Evolutionary conservation across 1,140 invertebrate genomes (phyloP), one percentile per base, ranked within the genome.

Genomic region (Bacillus rossius): DNA sequence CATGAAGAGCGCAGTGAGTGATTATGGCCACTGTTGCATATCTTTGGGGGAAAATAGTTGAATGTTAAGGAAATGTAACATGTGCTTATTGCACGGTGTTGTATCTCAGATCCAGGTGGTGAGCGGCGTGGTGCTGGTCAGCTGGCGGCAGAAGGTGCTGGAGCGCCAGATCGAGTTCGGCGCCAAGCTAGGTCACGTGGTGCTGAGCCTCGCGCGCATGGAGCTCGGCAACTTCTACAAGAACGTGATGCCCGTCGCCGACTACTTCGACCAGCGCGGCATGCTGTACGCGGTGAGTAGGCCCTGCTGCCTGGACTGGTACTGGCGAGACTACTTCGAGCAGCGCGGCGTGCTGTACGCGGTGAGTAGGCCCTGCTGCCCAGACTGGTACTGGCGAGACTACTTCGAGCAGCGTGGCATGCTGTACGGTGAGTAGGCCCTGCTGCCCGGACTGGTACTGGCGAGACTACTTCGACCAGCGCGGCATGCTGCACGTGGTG

Each of bases 321-420:
- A n/a, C n/a, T n/a, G n/a, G n/a, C n/a, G n/a, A n/a, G 90, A 94
- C 69, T 92, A 91, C 73, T 92, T 91, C 71, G 90, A 93, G 72
- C 89, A 92, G 71, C 86, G 84, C 68, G 87, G 86, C 66, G 87
- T 92, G 81, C 78, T 94, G 16, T 77, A 88, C 61, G 84, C 88
- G 74, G 90, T 92, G 73, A 86, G 81, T 81, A 54, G 23, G 26
- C 20, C 48, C 19, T 0, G 17, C 26, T 51, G 37, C 16, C 37
- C n/a, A n/a, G 23, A 45, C 23, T n/a, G n/a, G n/a, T n/a, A n/a
- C n/a, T n/a, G n/a, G n/a, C n/a, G n/a, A n/a, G n/a, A n/a, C n/a
- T n/a, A n/a, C n/a, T n/a, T n/a, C n/a, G n/a, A n/a, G n/a, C n/a
- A n/a, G n/a, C n/a, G n/a, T n/a, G 43, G 17, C 23, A 19, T 45